Base-by-base conservation (phyloP, 64 coral and sea anemone genomes). In the Astreopora myriophthalma region DNA sequence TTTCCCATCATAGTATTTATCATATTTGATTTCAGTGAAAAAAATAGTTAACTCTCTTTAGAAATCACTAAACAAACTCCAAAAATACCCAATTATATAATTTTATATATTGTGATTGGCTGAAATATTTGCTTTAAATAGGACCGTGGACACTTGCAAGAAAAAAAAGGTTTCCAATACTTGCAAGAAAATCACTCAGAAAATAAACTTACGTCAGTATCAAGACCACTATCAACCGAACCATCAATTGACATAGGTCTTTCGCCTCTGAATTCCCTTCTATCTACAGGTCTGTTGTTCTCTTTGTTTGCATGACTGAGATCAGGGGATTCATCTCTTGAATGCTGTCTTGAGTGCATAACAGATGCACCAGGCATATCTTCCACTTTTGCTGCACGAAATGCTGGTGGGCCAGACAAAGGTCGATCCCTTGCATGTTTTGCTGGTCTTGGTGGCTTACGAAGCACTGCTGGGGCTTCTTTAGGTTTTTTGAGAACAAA, bases 401-500 rank as follows among this genome's bases (percentile, higher is more conserved):
- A 85, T 49, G 90, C 87, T 44, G 95, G 95, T 14, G 92, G 91
- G 4, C 71, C 79, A 49, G 95, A 96, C 17, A 96, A 87, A 65
- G 95, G 95, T 23, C 95, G 79, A 12, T 80, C 68, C 46, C 93
- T 96, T 12, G n/a, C n/a, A n/a, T 71, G 81, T 36, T 64, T 89
- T 23, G 30, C 19, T 34, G 92, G 32, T 29, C 97, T 90, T 32
- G 90, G 91, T 24, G 94, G 97, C 35, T 95, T 99, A 20, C 97
- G 88, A 61, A 99, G 71, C 80, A 93, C 86, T 62, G 90, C 94
- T 1, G 97, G 97, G n/a, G 94, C 91, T 75, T 98, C 93, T 69
- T 89, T 98, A 19, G 77, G 85, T 66, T 96, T 99, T 73, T 95
- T 99, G 4, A 99, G 91, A 34, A 99, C 97, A 99, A 99, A 99